A percentile compares a stretch with the other conserved stretches of the same genome.
Evolutionary conservation across 2,113 vertebrate genomes (phyloP).

Genomic region (Sorex fumeus): DNA sequence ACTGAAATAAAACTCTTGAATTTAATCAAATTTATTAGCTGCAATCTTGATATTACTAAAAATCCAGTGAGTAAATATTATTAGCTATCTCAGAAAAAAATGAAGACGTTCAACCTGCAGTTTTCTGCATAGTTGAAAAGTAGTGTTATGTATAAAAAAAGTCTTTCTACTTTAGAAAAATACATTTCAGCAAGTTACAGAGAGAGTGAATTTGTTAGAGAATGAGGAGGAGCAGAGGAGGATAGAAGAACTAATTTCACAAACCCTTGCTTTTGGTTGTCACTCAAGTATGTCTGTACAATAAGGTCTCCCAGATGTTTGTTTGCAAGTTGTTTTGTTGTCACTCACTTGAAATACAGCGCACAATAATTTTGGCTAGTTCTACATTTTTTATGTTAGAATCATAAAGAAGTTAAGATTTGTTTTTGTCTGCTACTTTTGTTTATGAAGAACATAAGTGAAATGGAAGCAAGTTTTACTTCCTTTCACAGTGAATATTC

Average conservation of each 20-base stretch:
- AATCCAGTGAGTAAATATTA: constrained; percentile 22
- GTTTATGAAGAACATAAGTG: constrained; percentile 57
- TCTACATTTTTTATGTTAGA: background rate
- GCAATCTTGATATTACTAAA: background rate
- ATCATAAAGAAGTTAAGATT: background rate
- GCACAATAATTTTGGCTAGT: background rate
- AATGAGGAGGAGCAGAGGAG: background rate
- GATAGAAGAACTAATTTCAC: constrained; percentile 8
- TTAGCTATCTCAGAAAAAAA: background rate
- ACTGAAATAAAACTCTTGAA: background rate
- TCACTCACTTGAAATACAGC: constrained; percentile 24
- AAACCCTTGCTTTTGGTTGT: constrained; percentile 1
- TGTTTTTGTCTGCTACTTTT: background rate
- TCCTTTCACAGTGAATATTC: constrained; percentile 52
- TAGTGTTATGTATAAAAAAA: constrained; percentile 28
- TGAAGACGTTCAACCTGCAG: background rate
- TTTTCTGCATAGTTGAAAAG: background rate
- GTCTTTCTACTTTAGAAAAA: background rate
- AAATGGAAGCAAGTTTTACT: constrained; percentile 66
- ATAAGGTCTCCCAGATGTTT: background rate
- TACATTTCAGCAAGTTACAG: constrained; percentile 19
- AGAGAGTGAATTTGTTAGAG: constrained; percentile 19
- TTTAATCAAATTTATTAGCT: constrained; percentile 35
- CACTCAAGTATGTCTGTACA: background rate
- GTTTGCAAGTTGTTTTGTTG: constrained; percentile 13